Evolutionary conservation across 2,113 vertebrate genomes (phyloP).

Genomic region (Pionites leucogaster): DNA sequence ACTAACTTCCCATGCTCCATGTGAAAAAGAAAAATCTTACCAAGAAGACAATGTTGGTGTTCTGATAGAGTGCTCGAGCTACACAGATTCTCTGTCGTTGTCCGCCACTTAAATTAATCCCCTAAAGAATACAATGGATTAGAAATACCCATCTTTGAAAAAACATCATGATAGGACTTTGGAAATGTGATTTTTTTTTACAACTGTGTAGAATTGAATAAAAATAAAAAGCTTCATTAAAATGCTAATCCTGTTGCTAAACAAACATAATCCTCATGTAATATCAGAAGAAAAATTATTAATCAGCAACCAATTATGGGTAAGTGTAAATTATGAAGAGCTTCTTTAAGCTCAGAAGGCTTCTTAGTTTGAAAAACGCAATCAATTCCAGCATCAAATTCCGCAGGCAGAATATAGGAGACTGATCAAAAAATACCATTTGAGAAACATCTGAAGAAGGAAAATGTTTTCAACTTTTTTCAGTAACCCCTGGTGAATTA

Average conservation of each 20-base stretch:
- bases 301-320: neutral
- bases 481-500: neutral
- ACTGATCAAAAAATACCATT: neutral
- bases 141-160: conserved; percentile 12
- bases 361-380: neutral
- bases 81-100: conserved; percentile 97
- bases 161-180: neutral
- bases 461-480: neutral
- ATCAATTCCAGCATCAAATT: neutral
- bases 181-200: neutral
- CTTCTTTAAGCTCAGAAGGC: neutral
- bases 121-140: conserved; percentile 75
- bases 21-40: conserved; percentile 74
- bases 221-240: neutral
- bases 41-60: conserved; percentile 97
- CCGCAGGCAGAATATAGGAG: neutral
- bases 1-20: neutral
- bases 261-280: neutral
- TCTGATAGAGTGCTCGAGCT: conserved; percentile 94
- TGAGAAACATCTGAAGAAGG: neutral
- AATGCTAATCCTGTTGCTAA: neutral
- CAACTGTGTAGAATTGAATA: neutral
- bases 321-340: neutral
- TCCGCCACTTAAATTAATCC: conserved; percentile 96
- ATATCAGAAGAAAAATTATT: neutral